Conservation (phyloP, 2,888 invertebrate genomes). For the Candidula unifasciata region DNA sequence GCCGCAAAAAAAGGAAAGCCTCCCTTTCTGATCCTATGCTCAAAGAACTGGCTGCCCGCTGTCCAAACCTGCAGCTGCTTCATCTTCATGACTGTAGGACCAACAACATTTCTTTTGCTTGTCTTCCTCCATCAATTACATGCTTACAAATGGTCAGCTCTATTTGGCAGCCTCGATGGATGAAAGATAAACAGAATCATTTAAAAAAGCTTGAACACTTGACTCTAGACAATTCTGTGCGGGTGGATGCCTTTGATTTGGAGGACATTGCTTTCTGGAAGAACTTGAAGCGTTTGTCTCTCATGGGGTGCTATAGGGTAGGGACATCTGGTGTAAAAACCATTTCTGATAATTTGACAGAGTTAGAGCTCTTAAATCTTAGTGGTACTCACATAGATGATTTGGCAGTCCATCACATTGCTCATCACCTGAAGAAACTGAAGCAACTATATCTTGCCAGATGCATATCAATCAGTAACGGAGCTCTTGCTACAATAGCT, state of each 20-base stretch:
- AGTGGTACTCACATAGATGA: conserved; percentile 58
- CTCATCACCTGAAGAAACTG: conserved; percentile 58
- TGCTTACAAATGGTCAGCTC: conserved; percentile 59
- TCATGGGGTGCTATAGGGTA: conserved; percentile 64
- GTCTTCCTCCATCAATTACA: conserved; percentile 61
- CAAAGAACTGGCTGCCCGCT: conserved; percentile 65
- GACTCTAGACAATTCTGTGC: conserved; percentile 57
- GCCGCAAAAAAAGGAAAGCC: conserved; percentile 61
- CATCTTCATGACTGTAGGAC: conserved; percentile 61
- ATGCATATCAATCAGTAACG: conserved; percentile 58
- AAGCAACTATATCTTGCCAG: conserved; percentile 56
- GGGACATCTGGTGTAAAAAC: conserved; percentile 57
- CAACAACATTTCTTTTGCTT: conserved; percentile 57
- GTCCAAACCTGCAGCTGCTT: conserved; percentile 66
- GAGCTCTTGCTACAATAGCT: conserved; percentile 57
- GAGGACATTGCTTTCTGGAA: conserved; percentile 58
- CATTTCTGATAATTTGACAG: conserved; percentile 57
- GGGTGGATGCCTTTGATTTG: conserved; percentile 63
- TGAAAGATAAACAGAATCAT: conserved; percentile 56
- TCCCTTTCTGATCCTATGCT: conserved; percentile 70
- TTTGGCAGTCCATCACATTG: conserved; percentile 64
- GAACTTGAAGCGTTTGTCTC: conserved; percentile 57
- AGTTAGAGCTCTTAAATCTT: conserved; percentile 59
- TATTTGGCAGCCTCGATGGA: conserved; percentile 65
- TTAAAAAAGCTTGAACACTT: conserved; percentile 61